Conservation (phyloP, 2,113 vertebrate species). For the Etheostoma cragini region DNA sequence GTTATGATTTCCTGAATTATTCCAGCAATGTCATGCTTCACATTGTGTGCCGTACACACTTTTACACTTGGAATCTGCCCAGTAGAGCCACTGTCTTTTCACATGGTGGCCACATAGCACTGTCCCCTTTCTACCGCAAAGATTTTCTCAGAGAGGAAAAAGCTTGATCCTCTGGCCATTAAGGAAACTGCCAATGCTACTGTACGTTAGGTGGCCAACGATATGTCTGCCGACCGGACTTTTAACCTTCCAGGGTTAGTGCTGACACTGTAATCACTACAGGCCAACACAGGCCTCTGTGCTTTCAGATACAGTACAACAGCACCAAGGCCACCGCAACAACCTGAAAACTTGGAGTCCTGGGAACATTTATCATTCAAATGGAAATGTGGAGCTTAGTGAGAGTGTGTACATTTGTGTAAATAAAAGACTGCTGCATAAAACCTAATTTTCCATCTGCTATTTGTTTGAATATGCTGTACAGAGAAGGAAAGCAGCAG, state of each 20-base stretch:
- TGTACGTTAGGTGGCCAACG: slow-evolving; percentile 3
- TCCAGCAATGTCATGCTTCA: no score
- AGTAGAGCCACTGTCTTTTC: not conserved
- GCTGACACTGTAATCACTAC: slow-evolving; percentile 30
- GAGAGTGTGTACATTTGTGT: slow-evolving; percentile 7
- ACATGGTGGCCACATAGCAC: not conserved
- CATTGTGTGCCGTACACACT: not conserved
- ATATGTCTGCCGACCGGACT: slow-evolving; percentile 20
- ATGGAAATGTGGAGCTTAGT: not conserved
- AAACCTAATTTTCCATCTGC: slow-evolving; percentile 43
- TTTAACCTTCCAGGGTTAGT: slow-evolving; percentile 23
- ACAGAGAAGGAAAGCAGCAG: slow-evolving; percentile 47
- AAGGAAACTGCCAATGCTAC: not conserved
- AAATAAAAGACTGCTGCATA: slow-evolving; percentile 49
- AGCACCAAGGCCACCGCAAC: not conserved
- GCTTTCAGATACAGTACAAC: slow-evolving; percentile 7
- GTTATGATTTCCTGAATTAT: no score
- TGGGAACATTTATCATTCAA: slow-evolving; percentile 8
- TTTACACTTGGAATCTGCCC: not conserved
- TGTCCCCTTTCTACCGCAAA: not conserved
- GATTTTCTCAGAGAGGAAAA: not conserved
- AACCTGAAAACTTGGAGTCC: not conserved
- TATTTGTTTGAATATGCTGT: slow-evolving; percentile 47
- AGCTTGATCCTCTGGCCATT: not conserved
- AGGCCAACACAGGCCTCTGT: slow-evolving; percentile 14